Percentiles rank a stretch among this genome's conserved stretches.
These are phyloP conservation scores for Malurus cyaneus DNA, from an alignment of 2,113 vertebrate genomes.

Conservation along the genomic window DNA sequence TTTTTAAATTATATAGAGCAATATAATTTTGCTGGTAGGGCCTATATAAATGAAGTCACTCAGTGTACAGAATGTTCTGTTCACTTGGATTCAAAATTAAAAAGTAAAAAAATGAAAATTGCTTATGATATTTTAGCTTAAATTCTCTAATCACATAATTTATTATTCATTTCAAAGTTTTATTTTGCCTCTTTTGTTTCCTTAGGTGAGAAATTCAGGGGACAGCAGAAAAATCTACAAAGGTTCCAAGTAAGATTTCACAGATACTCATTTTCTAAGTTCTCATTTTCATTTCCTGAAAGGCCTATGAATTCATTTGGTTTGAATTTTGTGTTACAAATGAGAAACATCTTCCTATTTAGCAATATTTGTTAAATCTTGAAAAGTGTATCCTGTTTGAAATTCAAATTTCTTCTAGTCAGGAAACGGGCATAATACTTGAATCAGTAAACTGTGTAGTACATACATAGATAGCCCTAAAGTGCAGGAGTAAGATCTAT, in stretches of 20 bases:
- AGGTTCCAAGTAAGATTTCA: conserved; percentile 73
- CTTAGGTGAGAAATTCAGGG: conserved; percentile 64
- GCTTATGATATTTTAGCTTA: not conserved
- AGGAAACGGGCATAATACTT: not conserved
- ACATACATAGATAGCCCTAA: not conserved
- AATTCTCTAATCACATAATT: not conserved
- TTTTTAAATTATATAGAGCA: not conserved
- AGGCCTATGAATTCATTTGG: not conserved
- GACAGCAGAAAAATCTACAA: conserved; percentile 49
- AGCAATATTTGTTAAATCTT: not conserved
- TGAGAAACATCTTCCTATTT: not conserved
- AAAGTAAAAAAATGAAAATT: conserved; percentile 2
- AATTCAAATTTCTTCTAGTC: not conserved
- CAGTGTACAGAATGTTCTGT: not conserved
- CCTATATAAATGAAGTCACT: too few species aligned
- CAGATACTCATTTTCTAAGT: not conserved
- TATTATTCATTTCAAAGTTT: not conserved
- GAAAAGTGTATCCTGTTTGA: not conserved
- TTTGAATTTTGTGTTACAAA: not conserved
- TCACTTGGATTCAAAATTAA: not conserved
- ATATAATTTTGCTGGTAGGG: too few species aligned
- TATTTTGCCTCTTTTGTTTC: conserved; percentile 23
- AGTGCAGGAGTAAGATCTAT: not conserved
- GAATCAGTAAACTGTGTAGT: not conserved
- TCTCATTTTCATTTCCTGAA: not conserved